Percentiles rank a stretch among this genome's conserved stretches.
These are phyloP conservation scores for Diglossa cyanea DNA, from an alignment of 2,797 vertebrate species.

Conservation along the genomic window DNA sequence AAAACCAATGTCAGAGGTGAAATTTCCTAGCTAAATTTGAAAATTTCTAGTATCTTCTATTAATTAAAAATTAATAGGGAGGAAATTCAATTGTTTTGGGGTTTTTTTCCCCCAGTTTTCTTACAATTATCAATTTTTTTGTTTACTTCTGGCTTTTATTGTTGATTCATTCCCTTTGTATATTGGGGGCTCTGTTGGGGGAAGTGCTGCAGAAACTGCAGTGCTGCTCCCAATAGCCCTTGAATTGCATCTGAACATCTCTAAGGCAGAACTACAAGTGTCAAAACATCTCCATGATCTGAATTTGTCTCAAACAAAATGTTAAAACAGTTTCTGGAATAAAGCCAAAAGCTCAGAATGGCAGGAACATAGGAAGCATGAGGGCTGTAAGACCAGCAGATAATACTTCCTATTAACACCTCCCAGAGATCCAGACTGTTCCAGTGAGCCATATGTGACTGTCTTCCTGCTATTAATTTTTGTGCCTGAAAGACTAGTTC, in stretches of 20 bases:
- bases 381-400: background rate
- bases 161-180: background rate
- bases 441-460: background rate
- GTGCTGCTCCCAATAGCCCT: background rate
- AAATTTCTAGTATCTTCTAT: background rate
- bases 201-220: background rate
- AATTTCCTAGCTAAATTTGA: background rate
- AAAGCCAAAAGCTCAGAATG: background rate
- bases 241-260: background rate
- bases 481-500: background rate
- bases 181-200: background rate
- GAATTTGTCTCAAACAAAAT: constrained; percentile 3
- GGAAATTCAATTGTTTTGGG: background rate
- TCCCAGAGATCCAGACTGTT: background rate
- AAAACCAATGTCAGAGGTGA: background rate
- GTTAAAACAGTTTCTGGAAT: constrained; percentile 3
- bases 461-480: background rate
- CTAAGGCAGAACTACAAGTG: background rate
- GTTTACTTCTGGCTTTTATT: background rate
- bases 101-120: background rate
- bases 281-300: background rate
- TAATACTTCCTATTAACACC: constrained; percentile 4
- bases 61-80: background rate
- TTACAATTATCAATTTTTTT: background rate
- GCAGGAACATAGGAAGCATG: background rate